Evolutionary conservation across 2,113 vertebrate species (phyloP), one percentile per base, ranked within the genome.

Genomic region (Rallus limicola): DNA sequence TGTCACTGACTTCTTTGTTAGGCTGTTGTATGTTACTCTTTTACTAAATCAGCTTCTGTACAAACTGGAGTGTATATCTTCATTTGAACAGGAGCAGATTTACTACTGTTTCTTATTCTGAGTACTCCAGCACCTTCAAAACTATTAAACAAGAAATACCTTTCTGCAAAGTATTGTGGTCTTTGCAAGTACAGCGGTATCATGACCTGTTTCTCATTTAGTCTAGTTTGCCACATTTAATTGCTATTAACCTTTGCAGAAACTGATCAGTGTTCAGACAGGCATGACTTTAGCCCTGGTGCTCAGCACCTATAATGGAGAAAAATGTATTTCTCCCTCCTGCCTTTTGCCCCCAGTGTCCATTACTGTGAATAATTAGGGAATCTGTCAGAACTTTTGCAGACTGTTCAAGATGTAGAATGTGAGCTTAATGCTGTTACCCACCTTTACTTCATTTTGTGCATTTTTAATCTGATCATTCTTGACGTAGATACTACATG

Each of bases 231-330:
- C 98, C 98, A 97, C 98, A 98, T 98, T 98, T 98, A 98, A 98
- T 98, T 98, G 98, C 98, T 98, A 98, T 99, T 99, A 99, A 98
- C 98, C 98, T 98, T 99, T 98, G 98, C 94, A 97, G 98, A 98
- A 98, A 95, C 97, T 97, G 97, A 98, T 98, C 98, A 98, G 97
- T 98, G 98, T 98, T 98, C 97, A 98, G 98, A 98, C 97, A 99
- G 98, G 97, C 97, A 97, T 98, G 98, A 97, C 98, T 98, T 98
- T 98, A 98, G 97, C 98, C 98, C 91, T 96, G 86, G 97, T 98
- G 98, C 97, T 98, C 97, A 98, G 96, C 97, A 98, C 96, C 92
- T 94, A 82, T 98, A 98, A 98, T 98, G 95, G 97, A 97, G 98
- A 98, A 98, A 98, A 98, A 97, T 97, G 97, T 97, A 97, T 97